Evolutionary conservation across 2,797 vertebrate species (phyloP).

Genomic region (Vultur gryphus): DNA sequence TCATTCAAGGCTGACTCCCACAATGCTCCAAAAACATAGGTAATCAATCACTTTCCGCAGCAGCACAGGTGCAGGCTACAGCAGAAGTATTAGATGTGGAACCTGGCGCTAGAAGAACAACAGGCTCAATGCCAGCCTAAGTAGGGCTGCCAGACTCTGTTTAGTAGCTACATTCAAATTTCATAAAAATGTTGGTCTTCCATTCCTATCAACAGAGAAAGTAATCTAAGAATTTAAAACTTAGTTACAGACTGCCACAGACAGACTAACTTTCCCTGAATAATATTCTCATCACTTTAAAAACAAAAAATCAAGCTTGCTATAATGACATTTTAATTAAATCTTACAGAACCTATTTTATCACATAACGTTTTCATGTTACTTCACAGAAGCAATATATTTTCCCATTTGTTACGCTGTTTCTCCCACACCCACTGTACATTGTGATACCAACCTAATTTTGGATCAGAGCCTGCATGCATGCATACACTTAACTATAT

Average conservation of each 20-base stretch:
- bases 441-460: constrained; percentile 61
- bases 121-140: constrained; percentile 1
- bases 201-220: not conserved
- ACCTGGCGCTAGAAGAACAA: not conserved
- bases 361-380: constrained; percentile 35
- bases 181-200: not conserved
- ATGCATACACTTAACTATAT: constrained; percentile 55
- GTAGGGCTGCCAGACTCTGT: not conserved
- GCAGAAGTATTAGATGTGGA: constrained; percentile 32
- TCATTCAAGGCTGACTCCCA: not conserved
- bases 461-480: constrained; percentile 54
- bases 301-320: not conserved
- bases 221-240: not conserved
- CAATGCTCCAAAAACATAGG: not conserved
- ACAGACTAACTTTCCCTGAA: not conserved
- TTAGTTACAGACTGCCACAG: not conserved
- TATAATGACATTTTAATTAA: constrained; percentile 58
- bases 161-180: constrained; percentile 8
- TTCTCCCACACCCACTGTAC: constrained; percentile 50
- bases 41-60: not conserved
- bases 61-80: not conserved
- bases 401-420: constrained; percentile 53
- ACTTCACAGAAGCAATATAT: constrained; percentile 48
- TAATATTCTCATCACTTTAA: not conserved
- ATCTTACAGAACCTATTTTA: constrained; percentile 43